Evolutionary conservation across 2,113 vertebrate genomes (phyloP).

Genomic region (Cnemophilus loriae): DNA sequence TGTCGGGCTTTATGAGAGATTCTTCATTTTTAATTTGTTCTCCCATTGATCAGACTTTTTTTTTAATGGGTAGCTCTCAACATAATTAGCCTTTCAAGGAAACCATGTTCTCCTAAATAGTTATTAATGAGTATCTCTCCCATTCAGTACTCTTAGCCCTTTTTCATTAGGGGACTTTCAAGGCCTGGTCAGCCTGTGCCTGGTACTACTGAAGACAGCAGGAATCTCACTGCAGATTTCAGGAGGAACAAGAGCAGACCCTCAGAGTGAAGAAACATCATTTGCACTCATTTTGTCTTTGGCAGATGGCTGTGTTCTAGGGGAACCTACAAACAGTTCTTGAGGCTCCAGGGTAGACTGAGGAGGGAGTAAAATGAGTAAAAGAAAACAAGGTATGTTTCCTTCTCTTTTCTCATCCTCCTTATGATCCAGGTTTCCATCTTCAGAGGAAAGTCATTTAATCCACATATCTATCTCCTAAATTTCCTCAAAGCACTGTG

Average conservation of each 20-base stretch:
- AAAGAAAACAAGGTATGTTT: neutral
- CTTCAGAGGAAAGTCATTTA: neutral
- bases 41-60: neutral
- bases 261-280: neutral
- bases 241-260: neutral
- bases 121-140: neutral
- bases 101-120: neutral
- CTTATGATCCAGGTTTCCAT: neutral
- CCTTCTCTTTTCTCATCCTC: neutral
- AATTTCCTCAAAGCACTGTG: neutral
- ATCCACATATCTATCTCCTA: neutral
- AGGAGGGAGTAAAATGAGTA: neutral
- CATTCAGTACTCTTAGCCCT: neutral
- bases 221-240: neutral
- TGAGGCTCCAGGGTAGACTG: neutral
- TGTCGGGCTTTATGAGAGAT: neutral
- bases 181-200: neutral
- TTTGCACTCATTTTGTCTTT: neutral
- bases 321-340: neutral
- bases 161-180: neutral
- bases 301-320: neutral
- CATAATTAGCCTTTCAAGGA: conserved; percentile 11
- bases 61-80: conserved; percentile 6
- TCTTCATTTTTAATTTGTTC: conserved; percentile 17
- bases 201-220: neutral